Evolutionary conservation across 2,113 vertebrate species (phyloP).

Genomic region (Holacanthus passer): DNA sequence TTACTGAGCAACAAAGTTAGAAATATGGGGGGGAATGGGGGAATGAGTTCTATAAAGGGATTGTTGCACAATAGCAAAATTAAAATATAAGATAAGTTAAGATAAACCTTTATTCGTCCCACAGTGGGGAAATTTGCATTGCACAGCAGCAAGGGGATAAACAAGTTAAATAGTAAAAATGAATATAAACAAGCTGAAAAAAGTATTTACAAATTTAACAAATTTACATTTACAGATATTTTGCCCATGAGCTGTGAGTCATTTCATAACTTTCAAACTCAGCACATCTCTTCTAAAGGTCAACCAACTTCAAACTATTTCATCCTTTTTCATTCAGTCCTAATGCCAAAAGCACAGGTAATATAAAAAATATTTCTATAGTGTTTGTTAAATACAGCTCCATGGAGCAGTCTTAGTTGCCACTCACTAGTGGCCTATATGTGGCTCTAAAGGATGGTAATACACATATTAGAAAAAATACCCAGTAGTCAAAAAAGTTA

Average conservation of each 20-base stretch:
- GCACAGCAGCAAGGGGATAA: no score
- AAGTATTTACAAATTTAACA: no score
- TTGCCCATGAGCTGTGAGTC: background rate
- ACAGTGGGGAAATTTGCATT: no score
- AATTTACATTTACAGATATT: no score
- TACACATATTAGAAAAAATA: no score
- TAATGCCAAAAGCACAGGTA: background rate
- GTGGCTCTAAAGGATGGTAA: background rate
- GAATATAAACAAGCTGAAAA: no score
- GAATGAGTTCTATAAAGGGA: background rate
- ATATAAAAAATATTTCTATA: background rate
- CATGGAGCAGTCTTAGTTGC: background rate
- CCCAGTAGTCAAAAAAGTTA: no score
- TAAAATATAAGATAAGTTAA: no score
- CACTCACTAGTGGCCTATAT: background rate
- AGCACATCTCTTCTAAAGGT: background rate
- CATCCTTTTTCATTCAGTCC: background rate
- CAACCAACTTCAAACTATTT: background rate
- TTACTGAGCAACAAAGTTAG: background rate
- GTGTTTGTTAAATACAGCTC: background rate
- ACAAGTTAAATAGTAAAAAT: no score
- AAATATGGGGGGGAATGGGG: background rate
- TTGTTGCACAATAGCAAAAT: background rate
- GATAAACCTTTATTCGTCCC: no score
- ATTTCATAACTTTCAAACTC: no score